Base-by-base conservation (phyloP, 1,140 invertebrate genomes). In the Scaptodrosophila lebanonensis region DNA sequence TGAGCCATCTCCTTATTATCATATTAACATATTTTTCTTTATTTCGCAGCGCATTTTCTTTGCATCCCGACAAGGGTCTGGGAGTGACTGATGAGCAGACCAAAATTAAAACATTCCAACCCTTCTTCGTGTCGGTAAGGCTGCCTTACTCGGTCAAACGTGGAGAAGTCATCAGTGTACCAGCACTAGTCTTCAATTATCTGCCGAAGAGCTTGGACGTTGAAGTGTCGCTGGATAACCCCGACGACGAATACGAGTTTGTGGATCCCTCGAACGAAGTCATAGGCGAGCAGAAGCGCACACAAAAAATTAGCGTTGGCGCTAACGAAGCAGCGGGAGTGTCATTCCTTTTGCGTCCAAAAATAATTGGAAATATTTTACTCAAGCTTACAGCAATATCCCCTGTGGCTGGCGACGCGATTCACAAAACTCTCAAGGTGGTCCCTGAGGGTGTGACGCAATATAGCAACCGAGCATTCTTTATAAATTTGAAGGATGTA, bases 41-140 rank as follows among this genome's bases (percentile, higher is more conserved):
- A n/a, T n/a, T n/a, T n/a, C n/a, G n/a, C n/a, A 95, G 93, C 20
- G 98, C 94, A 0, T 99, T 99, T 86, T 94, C 97, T 0, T 88
- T 99, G 38, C 94, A 97, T 87, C 89, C 93, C 0, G 88, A 93
- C 5, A 88, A 92, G 61, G 98, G 97, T 22, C 88, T 99, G 0
- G 97, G 95, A 3, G 89, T 99, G 1, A 92, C 94, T 7, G 87
- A 91, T 30, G 79, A 90, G 32, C 88, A 92, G 18, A 89, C 91
- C 56, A 94, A 94, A 90, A 86, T 98, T 17, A 92, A 90, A 85
- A 95, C 97, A 0, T 95, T 96, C 84, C 92, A 95, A 70, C 93
- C 94, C 9, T 98, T 98, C 88, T 96, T 96, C 75, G 90, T 97
- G 29, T 92, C 92, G 3, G 79, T 97, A 5, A 84, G 89, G 20